phyloP scores from a whole-genome alignment of 2,113 vertebrate genomes.

The Cygnus atratus region DNA sequence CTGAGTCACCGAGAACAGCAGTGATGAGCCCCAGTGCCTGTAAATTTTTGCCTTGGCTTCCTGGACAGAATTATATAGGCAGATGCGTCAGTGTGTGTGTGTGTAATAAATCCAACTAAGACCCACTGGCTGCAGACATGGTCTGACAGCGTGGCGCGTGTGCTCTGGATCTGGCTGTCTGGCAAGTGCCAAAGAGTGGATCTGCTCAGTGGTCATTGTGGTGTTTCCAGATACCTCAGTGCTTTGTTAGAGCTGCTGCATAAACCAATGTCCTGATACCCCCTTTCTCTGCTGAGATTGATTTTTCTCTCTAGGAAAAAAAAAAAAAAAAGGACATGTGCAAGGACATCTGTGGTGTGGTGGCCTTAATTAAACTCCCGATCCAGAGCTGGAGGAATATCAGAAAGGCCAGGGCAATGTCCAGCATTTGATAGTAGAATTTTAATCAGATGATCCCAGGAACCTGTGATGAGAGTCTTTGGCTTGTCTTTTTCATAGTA shows the following conservation, averaged over 20 bases:
- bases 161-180: background rate
- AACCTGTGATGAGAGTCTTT: background rate
- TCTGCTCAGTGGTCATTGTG: background rate
- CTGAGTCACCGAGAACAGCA: background rate
- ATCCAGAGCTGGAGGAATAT: background rate
- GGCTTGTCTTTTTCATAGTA: background rate
- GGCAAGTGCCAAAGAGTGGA: background rate
- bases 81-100: background rate
- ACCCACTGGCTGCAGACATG: background rate
- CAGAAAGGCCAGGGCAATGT: background rate
- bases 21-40: background rate
- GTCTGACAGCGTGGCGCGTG: accelerated
- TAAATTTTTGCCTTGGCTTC: background rate
- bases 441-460: slow-evolving; percentile 16
- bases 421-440: background rate
- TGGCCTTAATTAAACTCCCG: background rate
- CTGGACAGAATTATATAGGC: background rate
- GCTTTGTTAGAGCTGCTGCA: background rate
- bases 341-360: background rate
- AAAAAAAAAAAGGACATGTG: background rate
- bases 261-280: background rate
- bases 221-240: background rate
- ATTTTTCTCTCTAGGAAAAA: background rate
- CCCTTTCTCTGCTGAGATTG: background rate
- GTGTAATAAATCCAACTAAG: background rate